phyloP scores from a whole-genome alignment of 2,113 vertebrate genomes.

The Hippocampus mohnikei region DNA sequence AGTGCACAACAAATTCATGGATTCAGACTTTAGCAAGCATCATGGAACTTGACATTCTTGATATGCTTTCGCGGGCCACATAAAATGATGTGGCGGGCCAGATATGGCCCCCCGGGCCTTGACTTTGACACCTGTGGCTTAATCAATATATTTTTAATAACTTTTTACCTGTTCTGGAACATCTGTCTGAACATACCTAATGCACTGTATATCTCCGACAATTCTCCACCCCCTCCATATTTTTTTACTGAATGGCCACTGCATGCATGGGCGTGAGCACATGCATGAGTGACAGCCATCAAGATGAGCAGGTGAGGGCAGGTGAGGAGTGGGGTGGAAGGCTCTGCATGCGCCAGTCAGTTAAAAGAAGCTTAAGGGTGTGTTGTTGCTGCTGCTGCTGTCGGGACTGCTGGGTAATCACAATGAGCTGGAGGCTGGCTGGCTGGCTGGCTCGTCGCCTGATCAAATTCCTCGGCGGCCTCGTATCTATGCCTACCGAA shows the following conservation, averaged over 20 bases:
- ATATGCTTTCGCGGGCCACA: too few species aligned
- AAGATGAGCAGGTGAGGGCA: not conserved
- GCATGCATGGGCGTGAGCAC: not conserved
- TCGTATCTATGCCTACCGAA: conserved; percentile 73
- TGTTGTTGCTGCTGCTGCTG: conserved; percentile 58
- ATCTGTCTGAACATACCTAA: too few species aligned
- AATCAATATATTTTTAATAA: too few species aligned
- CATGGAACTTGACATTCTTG: too few species aligned
- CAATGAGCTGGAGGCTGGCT: conserved; percentile 51
- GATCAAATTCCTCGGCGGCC: conserved; percentile 72
- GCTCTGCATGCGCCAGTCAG: not conserved
- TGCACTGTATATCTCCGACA: too few species aligned
- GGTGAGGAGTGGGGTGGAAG: not conserved
- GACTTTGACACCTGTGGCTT: too few species aligned
- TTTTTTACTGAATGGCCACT: not conserved
- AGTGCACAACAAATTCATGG: too few species aligned
- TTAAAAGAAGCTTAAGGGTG: conserved; percentile 28
- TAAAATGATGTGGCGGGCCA: too few species aligned
- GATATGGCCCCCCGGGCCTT: too few species aligned
- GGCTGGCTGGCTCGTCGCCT: conserved; percentile 59
- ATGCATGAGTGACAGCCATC: conserved; percentile 1
- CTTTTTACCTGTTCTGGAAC: too few species aligned
- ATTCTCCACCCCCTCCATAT: not conserved
- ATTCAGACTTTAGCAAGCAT: too few species aligned
- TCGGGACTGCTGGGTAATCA: conserved; percentile 24